Evolutionary conservation across 2,888 invertebrate genomes (phyloP), one percentile per base, ranked within the genome.

Genomic region (Eilema sororculum): DNA sequence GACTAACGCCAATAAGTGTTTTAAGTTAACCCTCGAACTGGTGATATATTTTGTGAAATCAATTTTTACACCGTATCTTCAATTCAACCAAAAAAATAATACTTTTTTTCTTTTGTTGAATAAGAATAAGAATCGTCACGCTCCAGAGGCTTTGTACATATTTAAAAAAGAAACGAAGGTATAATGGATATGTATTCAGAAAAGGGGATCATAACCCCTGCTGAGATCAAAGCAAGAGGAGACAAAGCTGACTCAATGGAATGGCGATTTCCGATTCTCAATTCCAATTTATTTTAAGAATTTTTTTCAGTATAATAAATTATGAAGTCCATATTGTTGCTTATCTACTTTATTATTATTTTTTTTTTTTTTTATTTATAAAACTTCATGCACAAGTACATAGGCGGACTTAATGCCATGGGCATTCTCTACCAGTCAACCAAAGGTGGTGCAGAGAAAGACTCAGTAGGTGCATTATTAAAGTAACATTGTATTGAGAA

Each of bases 131-230:
- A 46, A 20, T 20, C 20, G 5, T 5, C 46, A 20, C 9, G 52
- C 52, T 52, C 8, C 9, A n/a, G 5, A 52, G 9, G n/a, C 3
- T n/a, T n/a, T 1, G n/a, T 52, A 52, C n/a, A 52, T 52, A 52
- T 52, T 52, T n/a, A n/a, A n/a, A 52, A 52, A 52, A 52, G 52
- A n/a, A 52, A 52, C 20, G 9, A 52, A 52, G 20, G 52, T 52
- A 52, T n/a, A 52, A 52, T 52, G 9, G 52, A 52, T n/a, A n/a
- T n/a, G n/a, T 52, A 52, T 52, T 52, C n/a, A n/a, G n/a, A 52
- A 52, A 52, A 2, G 9, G n/a, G 20, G n/a, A 52, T n/a, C 20
- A 52, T 52, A 52, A n/a, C 52, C 52, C n/a, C 2, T 52, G 52
- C 52, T 52, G 52, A 8, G 52, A n/a, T 52, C 52, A 52, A 52